These are phyloP conservation scores for Pseudorhiza aurosa DNA, from an alignment of 30 jellyfish, hydroid and myxozoan species.

Conservation along the genomic window DNA sequence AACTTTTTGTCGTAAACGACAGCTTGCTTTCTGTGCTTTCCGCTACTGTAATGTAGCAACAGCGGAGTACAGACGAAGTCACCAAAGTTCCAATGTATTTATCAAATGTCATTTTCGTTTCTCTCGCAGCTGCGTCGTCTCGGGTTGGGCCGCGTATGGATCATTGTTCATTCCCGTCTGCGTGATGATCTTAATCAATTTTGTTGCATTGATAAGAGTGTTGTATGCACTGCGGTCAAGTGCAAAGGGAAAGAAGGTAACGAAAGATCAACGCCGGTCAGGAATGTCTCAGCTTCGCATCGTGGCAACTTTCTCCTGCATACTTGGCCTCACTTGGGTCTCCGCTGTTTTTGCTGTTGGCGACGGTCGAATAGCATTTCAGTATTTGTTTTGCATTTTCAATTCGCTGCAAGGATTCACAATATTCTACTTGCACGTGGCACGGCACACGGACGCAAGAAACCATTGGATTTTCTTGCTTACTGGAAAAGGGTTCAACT, in stretches of 20 bases:
- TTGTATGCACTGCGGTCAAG: slow-evolving; percentile 38
- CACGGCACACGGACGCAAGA: slow-evolving; percentile 43
- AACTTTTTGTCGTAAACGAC: background rate
- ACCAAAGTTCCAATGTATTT: background rate
- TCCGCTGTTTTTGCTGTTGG: slow-evolving; percentile 65
- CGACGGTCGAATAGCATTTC: slow-evolving; percentile 50
- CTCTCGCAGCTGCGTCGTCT: slow-evolving; percentile 43
- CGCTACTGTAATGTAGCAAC: background rate
- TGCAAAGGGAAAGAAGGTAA: slow-evolving; percentile 19
- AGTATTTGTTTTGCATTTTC: slow-evolving; percentile 62
- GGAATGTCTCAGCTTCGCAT: slow-evolving; percentile 57
- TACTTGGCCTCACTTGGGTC: slow-evolving; percentile 76
- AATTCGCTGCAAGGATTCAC: slow-evolving; percentile 64
- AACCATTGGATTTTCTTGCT: slow-evolving; percentile 49
- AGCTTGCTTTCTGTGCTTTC: background rate
- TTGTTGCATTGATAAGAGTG: slow-evolving; percentile 36
- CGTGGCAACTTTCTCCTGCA: slow-evolving; percentile 41
- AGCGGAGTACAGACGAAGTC: background rate
- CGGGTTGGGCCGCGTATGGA: slow-evolving; percentile 70
- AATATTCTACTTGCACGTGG: slow-evolving; percentile 47
- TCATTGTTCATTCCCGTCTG: slow-evolving; percentile 60
- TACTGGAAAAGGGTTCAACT: slow-evolving; percentile 58
- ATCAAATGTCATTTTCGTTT: too few species aligned
- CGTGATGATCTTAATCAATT: slow-evolving; percentile 18
- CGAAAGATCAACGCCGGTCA: slow-evolving; percentile 42